A percentile compares a stretch with the other conserved stretches of the same genome.
Evolutionary conservation across 2,888 invertebrate genomes (phyloP).

Genomic region (Dolichopus griseipennis): DNA sequence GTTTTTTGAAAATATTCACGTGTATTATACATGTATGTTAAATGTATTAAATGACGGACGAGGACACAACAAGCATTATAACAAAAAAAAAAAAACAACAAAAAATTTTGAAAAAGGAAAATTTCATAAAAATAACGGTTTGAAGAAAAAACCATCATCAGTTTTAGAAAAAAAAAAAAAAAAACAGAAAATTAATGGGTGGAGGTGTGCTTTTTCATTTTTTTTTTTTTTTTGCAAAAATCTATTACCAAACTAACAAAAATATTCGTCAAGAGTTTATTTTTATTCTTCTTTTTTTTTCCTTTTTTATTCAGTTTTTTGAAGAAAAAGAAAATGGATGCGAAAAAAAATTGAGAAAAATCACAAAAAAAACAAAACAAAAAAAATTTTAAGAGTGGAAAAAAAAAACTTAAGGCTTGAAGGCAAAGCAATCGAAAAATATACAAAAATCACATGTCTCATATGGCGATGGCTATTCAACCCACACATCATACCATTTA

Average conservation of each 20-base stretch:
- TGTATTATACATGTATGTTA: background rate
- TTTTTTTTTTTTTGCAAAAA: no score
- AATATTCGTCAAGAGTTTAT: background rate
- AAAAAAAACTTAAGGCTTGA: background rate
- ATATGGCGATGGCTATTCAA: background rate
- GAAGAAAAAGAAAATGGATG: background rate
- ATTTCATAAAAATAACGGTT: background rate
- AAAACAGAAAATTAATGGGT: constrained; percentile 2
- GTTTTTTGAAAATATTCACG: background rate
- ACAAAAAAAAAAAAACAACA: background rate
- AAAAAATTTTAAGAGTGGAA: no score
- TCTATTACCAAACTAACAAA: constrained; percentile 1
- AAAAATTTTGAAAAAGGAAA: background rate
- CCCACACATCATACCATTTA: no score
- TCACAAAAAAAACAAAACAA: background rate
- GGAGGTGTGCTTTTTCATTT: background rate
- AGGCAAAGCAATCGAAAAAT: background rate
- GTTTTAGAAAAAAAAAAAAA: no score
- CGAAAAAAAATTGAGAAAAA: background rate
- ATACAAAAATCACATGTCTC: background rate
- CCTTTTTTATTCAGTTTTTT: background rate
- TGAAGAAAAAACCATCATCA: constrained; percentile 3
- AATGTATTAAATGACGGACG: background rate
- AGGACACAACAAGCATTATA: background rate
- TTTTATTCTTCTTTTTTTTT: no score